These are phyloP conservation scores for Tapera naevia DNA, from an alignment of 2,797 vertebrate genomes.

Conservation along the genomic window DNA sequence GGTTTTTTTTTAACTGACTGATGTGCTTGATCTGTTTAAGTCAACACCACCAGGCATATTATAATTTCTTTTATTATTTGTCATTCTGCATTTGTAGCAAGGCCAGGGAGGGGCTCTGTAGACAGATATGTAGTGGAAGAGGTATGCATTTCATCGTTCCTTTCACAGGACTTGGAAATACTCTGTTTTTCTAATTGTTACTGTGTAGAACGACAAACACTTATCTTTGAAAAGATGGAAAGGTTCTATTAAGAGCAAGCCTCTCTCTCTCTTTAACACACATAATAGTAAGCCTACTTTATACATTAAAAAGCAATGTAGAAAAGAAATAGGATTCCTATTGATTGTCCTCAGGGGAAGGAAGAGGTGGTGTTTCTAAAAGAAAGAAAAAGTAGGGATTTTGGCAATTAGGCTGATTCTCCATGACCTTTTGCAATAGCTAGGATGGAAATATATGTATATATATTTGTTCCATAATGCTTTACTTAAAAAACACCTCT, in stretches of 20 bases:
- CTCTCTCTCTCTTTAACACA: conserved; percentile 9
- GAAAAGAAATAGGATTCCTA: not conserved
- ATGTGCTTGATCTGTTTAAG: conserved; percentile 43
- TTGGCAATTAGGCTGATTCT: not conserved
- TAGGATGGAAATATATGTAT: not conserved
- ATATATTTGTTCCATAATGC: not conserved
- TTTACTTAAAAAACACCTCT: not conserved
- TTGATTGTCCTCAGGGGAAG: conserved; percentile 10
- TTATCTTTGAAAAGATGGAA: conserved; percentile 53
- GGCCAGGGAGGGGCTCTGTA: not conserved
- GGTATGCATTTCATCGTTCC: not conserved
- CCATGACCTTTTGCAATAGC: not conserved
- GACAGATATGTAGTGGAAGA: not conserved
- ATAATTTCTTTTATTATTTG: conserved; percentile 54
- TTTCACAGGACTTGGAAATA: conserved; percentile 5
- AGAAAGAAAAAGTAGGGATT: not conserved
- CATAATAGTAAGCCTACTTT: conserved; percentile 25
- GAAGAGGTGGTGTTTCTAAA: not conserved
- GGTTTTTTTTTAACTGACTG: conserved; percentile 25
- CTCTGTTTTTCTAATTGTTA: conserved; percentile 44
- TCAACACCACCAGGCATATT: conserved; percentile 12
- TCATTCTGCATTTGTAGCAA: conserved; percentile 45
- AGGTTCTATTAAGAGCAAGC: conserved; percentile 34
- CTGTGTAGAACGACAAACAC: not conserved
- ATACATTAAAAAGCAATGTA: conserved; percentile 19